A percentile compares a stretch with the other conserved stretches of the same genome.
These are phyloP conservation scores for Callionymus lyra DNA, from an alignment of 2,113 vertebrate species.

Conservation along the genomic window DNA sequence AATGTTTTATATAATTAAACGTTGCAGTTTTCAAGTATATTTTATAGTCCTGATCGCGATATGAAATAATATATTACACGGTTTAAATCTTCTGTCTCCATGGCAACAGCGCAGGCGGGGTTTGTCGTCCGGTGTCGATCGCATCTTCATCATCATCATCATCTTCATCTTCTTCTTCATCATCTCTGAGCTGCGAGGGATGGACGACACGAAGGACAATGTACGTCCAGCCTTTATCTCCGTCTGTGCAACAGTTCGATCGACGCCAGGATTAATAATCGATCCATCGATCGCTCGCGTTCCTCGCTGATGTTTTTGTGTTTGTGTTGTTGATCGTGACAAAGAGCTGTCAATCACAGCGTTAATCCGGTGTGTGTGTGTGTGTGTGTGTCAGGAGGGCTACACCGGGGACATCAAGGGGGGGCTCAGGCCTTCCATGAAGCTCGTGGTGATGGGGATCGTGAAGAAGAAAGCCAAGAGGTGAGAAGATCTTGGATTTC, in stretches of 20 bases:
- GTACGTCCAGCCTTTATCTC: too few relatives aligned
- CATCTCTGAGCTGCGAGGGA: conserved; percentile 52
- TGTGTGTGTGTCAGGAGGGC: conserved; percentile 55
- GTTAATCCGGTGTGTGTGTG: conserved; percentile 2
- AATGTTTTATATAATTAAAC: too few relatives aligned
- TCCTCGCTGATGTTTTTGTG: too few relatives aligned
- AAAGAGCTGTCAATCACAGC: neutral
- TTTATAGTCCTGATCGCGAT: too few relatives aligned
- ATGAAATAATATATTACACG: too few relatives aligned
- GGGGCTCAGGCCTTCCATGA: conserved; percentile 70
- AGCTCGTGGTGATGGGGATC: conserved; percentile 71
- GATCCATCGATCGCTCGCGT: too few relatives aligned
- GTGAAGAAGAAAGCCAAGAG: conserved; percentile 66
- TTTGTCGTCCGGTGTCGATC: conserved; percentile 34
- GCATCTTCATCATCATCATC: conserved; percentile 38
- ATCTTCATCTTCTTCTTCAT: conserved; percentile 30
- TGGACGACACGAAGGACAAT: conserved; percentile 61
- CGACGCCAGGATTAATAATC: too few relatives aligned
- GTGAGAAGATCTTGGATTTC: too few relatives aligned
- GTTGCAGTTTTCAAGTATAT: too few relatives aligned
- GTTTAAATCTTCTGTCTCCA: conserved; percentile 54
- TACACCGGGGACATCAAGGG: conserved; percentile 72
- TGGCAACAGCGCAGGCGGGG: conserved; percentile 55
- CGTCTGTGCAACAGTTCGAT: too few relatives aligned
- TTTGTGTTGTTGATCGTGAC: too few relatives aligned